phyloP scores from a whole-genome alignment of 2,797 vertebrate species.

The Erethizon dorsatum region DNA sequence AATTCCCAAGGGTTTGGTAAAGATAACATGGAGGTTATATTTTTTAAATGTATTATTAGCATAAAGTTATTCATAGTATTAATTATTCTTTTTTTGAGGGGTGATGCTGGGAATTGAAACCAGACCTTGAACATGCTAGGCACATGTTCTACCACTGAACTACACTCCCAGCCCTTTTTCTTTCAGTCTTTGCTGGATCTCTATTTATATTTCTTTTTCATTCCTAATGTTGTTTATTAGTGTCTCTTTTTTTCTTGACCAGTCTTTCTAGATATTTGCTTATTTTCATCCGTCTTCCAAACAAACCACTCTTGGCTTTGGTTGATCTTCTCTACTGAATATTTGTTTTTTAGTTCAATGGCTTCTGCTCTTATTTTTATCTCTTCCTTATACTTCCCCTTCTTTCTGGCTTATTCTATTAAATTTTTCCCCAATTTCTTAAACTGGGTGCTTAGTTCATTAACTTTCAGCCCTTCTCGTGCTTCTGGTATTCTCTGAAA shows the following conservation, averaged over 20 bases:
- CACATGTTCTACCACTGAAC: not conserved
- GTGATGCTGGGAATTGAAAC: not conserved
- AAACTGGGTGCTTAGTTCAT: constrained; percentile 66
- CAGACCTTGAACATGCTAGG: not conserved
- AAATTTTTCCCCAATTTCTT: constrained; percentile 52
- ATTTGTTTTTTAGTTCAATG: constrained; percentile 69
- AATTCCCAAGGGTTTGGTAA: not conserved
- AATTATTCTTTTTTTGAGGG: not conserved
- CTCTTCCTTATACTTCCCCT: not conserved
- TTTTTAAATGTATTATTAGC: not conserved
- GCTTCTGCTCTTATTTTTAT: constrained; percentile 70
- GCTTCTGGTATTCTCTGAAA: constrained; percentile 27
- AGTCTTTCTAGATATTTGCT: constrained; percentile 55
- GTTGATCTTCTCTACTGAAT: constrained; percentile 17
- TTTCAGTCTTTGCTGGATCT: not conserved
- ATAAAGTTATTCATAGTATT: not conserved
- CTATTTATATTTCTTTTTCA: constrained; percentile 27
- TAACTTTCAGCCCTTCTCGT: constrained; percentile 10
- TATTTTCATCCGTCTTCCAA: constrained; percentile 65
- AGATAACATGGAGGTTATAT: not conserved
- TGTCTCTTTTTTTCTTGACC: constrained; percentile 26
- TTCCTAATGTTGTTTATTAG: constrained; percentile 8
- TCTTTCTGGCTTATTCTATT: constrained; percentile 54
- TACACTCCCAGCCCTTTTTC: not conserved
- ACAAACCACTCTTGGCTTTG: constrained; percentile 52